Conservation (phyloP, 2,113 vertebrate species). For the Seriola quinqueradiata region DNA sequence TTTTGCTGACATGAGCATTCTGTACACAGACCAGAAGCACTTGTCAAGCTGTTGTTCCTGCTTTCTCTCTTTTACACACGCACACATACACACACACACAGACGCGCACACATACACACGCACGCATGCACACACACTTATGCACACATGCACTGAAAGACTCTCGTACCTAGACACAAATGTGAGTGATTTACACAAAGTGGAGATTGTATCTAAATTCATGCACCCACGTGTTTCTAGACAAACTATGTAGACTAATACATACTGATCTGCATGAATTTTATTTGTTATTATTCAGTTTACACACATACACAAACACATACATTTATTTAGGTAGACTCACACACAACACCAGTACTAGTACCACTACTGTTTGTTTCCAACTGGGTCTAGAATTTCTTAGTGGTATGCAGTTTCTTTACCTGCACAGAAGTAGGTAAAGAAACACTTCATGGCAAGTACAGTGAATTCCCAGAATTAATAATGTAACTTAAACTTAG, state of each 20-base stretch:
- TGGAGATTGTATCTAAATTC: constrained; percentile 17
- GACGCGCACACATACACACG: constrained; percentile 8
- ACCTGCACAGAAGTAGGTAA: not conserved
- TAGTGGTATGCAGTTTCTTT: not conserved
- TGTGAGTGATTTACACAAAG: constrained; percentile 44
- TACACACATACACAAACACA: not conserved
- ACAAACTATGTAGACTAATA: not conserved
- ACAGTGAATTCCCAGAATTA: not conserved
- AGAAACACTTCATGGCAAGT: not conserved
- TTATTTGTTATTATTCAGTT: not conserved
- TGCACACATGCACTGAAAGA: not conserved
- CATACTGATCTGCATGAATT: constrained; percentile 27
- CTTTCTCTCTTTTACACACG: constrained; percentile 43
- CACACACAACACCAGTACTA: not conserved
- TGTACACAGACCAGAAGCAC: constrained; percentile 75
- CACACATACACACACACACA: not conserved
- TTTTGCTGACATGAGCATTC: constrained; percentile 81
- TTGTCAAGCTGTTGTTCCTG: constrained; percentile 78
- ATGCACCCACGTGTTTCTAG: not conserved
- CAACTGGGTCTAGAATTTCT: not conserved
- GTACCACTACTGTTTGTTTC: not conserved
- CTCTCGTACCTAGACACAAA: not conserved
- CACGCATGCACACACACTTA: not conserved
- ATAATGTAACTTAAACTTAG: not conserved
- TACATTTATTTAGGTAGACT: constrained; percentile 5